Evolutionary conservation across 2,113 vertebrate genomes (phyloP).

Genomic region (Pongo pygmaeus): DNA sequence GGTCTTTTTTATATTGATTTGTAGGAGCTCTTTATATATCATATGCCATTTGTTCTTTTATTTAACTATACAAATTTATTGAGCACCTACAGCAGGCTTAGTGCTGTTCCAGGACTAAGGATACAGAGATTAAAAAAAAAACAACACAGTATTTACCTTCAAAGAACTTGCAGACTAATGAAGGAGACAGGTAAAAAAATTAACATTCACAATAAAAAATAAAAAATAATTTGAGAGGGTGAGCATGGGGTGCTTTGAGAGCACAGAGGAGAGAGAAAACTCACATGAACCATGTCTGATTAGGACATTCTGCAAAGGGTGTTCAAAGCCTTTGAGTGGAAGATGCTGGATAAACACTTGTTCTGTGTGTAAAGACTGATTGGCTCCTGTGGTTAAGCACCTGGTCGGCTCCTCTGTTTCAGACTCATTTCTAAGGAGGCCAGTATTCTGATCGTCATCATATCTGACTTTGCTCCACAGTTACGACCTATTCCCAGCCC

Average conservation of each 20-base stretch:
- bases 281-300: neutral
- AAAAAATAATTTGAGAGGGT: neutral
- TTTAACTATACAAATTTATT: neutral
- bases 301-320: neutral
- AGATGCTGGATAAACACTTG: neutral
- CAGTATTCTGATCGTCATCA: neutral
- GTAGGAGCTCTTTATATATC: neutral
- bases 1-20: neutral
- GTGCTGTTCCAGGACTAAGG: neutral
- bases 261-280: neutral
- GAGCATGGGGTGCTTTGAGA: neutral
- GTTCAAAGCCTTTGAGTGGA: neutral
- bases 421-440: neutral
- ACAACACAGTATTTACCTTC: neutral
- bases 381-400: neutral
- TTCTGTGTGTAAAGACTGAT: neutral
- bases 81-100: neutral
- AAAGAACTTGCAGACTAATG: neutral
- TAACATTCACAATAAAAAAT: neutral
- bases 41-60: neutral
- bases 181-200: neutral
- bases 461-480: neutral
- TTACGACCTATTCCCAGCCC: neutral
- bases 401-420: neutral
- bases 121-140: neutral